phyloP scores from a whole-genome alignment of 2,797 vertebrate genomes.

The Microcaecilia unicolor region DNA sequence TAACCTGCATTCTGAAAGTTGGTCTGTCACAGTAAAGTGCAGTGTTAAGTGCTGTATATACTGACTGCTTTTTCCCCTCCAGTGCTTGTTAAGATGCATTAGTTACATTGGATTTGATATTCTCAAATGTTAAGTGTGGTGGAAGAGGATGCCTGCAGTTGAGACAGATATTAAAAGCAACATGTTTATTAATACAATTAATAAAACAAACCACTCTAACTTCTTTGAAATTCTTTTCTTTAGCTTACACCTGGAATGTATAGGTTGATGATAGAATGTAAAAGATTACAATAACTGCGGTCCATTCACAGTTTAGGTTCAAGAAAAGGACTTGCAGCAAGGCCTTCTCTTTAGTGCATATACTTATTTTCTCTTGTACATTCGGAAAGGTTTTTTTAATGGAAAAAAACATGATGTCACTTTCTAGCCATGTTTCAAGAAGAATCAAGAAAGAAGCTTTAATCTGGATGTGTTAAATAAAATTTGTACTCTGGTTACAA shows the following conservation, averaged over 20 bases:
- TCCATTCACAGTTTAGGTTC: too few species aligned
- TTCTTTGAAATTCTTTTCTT: slow-evolving; percentile 43
- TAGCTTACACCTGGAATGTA: slow-evolving; percentile 1
- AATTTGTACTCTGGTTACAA: too few species aligned
- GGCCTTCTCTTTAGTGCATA: too few species aligned
- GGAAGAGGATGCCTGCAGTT: slow-evolving; percentile 24
- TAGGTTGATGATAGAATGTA: too few species aligned
- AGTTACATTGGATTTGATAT: slow-evolving; percentile 28
- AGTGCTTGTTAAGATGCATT: slow-evolving; percentile 30
- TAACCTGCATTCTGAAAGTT: neutral
- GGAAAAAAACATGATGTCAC: slow-evolving; percentile 3
- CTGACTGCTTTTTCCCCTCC: slow-evolving; percentile 8
- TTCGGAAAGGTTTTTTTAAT: slow-evolving; percentile 11
- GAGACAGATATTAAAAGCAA: slow-evolving; percentile 20
- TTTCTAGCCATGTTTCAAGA: slow-evolving; percentile 7
- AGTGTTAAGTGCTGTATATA: slow-evolving; percentile 37
- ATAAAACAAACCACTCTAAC: slow-evolving; percentile 45
- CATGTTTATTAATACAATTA: slow-evolving; percentile 44
- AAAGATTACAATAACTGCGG: too few species aligned
- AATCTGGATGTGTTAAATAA: too few species aligned
- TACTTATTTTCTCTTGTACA: too few species aligned
- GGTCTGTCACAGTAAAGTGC: slow-evolving; percentile 11
- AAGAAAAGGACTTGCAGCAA: too few species aligned
- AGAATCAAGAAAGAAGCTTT: slow-evolving; percentile 3
- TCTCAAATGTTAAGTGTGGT: slow-evolving; percentile 32